Conservation (phyloP, 2,113 vertebrate species). For the Xenopus laevis region DNA sequence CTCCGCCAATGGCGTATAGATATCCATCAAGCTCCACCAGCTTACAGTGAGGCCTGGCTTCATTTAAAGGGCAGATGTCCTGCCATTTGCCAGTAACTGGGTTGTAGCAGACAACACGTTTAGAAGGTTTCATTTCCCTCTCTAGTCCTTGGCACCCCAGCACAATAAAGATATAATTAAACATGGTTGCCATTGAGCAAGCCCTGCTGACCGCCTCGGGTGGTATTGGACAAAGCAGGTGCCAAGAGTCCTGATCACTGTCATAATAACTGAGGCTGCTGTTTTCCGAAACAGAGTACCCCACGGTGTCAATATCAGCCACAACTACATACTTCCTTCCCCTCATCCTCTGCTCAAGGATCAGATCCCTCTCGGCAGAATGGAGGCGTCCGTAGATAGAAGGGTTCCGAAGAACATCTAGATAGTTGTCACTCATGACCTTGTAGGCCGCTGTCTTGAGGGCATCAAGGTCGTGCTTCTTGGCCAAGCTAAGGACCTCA, state of each 20-base stretch:
- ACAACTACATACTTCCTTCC: slow-evolving; percentile 70
- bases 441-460: slow-evolving; percentile 70
- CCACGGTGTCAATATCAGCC: slow-evolving; percentile 70
- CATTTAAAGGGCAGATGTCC: slow-evolving; percentile 81
- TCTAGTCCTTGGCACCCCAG: slow-evolving; percentile 70
- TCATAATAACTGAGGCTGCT: slow-evolving; percentile 82
- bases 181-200: slow-evolving; percentile 80
- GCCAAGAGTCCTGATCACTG: slow-evolving; percentile 71
- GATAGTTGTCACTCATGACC: slow-evolving; percentile 88
- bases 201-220: slow-evolving; percentile 74
- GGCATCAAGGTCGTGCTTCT: slow-evolving; percentile 60
- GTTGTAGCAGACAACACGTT: slow-evolving; percentile 87
- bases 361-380: slow-evolving; percentile 72
- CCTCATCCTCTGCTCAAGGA: slow-evolving; percentile 66
- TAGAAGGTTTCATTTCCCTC: slow-evolving; percentile 65
- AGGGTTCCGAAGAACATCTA: slow-evolving; percentile 78
- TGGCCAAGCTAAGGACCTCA: slow-evolving; percentile 71
- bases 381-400: slow-evolving; percentile 73
- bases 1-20: slow-evolving; percentile 88
- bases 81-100: slow-evolving; percentile 83
- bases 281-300: slow-evolving; percentile 38
- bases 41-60: slow-evolving; percentile 83
- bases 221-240: slow-evolving; percentile 68
- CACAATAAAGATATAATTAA: slow-evolving; percentile 91
- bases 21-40: slow-evolving; percentile 80